Evolutionary conservation across 2,888 invertebrate species (phyloP), one percentile per base, ranked within the genome.

Genomic region (Chironomus tentans): DNA sequence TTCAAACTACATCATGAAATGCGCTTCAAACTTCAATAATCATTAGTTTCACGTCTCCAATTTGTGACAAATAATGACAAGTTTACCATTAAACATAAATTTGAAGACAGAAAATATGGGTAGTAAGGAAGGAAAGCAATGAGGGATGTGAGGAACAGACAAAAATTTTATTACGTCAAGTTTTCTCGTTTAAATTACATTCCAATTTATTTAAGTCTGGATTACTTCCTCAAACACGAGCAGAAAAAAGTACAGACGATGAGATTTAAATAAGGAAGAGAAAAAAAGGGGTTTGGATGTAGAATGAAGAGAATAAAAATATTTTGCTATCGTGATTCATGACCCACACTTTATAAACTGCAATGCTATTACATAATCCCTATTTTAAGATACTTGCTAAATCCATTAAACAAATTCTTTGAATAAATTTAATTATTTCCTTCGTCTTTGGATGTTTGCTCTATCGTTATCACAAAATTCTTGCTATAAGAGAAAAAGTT

Each of bases 161-260:
- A 7, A 56, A 24, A 56, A 56, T 56, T 56, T n/a, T 56, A 38
- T 38, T 38, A 38, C 38, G 2, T 38, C 38, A 56, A 56, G 56
- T 56, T 56, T 56, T 56, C 56, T 56, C 56, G 56, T 56, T 56
- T 56, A 56, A 56, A 56, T 65, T 65, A 65, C 13, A 65, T 65
- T 24, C 21, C 65, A 65, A 65, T 65, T 65, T 65, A 18, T 65
- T 21, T 65, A 24, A 65, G 65, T 65, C 65, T 65, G 65, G 65
- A 24, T 24, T 65, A 21, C 65, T 65, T 65, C 56, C 56, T 56
- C 50, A 15, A 50, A 62, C 13, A 65, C 13, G 24, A 65, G 12
- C 12, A 13, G 2, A 24, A 24, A 24, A n/a, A 18, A 56, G n/a
- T 13, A 56, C 21, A 6, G 18, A 18, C 21, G 21, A 21, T 56